Evolutionary conservation across 1,140 invertebrate species (phyloP).

Genomic region (Leptoteleia sp.): DNA sequence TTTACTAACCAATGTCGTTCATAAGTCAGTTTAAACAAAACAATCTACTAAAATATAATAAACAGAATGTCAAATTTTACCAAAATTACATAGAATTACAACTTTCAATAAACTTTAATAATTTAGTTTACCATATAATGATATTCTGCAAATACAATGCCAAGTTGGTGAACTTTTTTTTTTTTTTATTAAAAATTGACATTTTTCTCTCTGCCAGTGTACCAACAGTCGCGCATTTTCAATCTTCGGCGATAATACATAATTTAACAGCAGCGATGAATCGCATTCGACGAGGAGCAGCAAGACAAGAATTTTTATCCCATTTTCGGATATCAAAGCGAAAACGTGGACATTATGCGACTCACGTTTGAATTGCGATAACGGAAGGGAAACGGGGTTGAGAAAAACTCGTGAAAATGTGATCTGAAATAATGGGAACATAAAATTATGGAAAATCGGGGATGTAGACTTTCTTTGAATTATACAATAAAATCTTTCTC

Average conservation of each 20-base stretch:
- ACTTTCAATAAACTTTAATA: too few species aligned
- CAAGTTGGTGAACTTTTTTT: too few species aligned
- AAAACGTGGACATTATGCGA: slow-evolving; percentile 61
- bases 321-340: slow-evolving; percentile 58
- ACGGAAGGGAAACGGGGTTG: slow-evolving; percentile 29
- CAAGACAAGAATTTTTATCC: slow-evolving; percentile 54
- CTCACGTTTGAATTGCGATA: slow-evolving; percentile 68
- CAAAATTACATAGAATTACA: too few species aligned
- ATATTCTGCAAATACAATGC: too few species aligned
- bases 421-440: slow-evolving; percentile 62
- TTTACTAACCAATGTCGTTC: too few species aligned
- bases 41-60: too few species aligned
- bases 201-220: too few species aligned
- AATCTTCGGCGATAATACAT: slow-evolving; percentile 28
- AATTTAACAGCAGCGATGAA: slow-evolving; percentile 61
- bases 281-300: slow-evolving; percentile 41
- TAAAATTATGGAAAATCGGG: slow-evolving; percentile 59
- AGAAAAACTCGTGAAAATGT: slow-evolving; percentile 64
- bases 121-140: too few species aligned
- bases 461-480: background rate
- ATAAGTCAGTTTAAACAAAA: too few species aligned
- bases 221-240: too few species aligned
- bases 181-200: too few species aligned
- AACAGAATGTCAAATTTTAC: too few species aligned
- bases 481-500: background rate